Base-by-base conservation (phyloP, 2,888 invertebrate genomes). In the Drosophila atripex region DNA sequence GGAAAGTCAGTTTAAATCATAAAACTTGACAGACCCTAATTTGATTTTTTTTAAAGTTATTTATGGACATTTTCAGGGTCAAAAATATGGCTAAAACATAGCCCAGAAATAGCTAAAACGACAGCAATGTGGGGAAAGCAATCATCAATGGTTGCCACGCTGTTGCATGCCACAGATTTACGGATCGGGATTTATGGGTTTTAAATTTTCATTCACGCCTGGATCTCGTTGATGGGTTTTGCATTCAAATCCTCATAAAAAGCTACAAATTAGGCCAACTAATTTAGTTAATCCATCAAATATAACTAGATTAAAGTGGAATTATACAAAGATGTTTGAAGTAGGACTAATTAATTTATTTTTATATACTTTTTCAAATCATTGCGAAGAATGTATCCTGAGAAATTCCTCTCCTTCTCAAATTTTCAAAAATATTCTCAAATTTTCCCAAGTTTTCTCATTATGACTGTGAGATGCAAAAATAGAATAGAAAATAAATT, bases 111-210 rank as follows among this genome's bases (percentile, higher is more conserved):
- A 28, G 59, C 35, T 2, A 38, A 12, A 25, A 6, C 7, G 32
- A 11, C 59, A 49, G 14, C 59, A 41, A 11, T 16, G 61, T 66
- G 6, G 9, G 23, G 32, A n/a, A 16, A 14, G 7, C 35, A n/a
- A 35, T 35, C 14, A 35, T 35, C 35, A n/a, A 76, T 82, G 72
- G 79, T 82, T 73, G 78, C 78, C 75, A 65, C 56, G 61, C 68
- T 60, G 68, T 51, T 69, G 66, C 35, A 41, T 68, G 54, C 69
- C 39, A 41, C 47, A 69, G 55, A 75, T 56, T 54, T 56, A 56
- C 43, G 11, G 21, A n/a, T 53, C 47, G 52, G 80, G 83, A 80
- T 80, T 80, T 80, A 80, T 80, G 83, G 80, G 71, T 77, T 80
- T 80, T 80, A 78, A 80, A 80, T 80, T 69, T 83, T 73, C 70